Base-by-base conservation (phyloP, 1,140 invertebrate species). In the Trachelipus rathkii region DNA sequence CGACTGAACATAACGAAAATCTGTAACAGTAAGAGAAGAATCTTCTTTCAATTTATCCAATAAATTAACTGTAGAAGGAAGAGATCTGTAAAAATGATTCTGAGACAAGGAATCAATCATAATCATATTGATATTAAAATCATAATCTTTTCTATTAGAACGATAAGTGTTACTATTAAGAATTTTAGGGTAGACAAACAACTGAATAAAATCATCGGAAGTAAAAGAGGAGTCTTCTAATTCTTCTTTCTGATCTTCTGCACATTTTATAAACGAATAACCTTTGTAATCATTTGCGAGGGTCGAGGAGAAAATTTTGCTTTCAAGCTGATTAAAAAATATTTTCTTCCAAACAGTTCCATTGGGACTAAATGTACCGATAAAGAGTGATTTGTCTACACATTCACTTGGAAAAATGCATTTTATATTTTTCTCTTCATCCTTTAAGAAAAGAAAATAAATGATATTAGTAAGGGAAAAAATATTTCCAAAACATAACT, bases 61-160 rank as follows among this genome's bases (percentile, higher is more conserved):
- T 44, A 76, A 44, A 24, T 44, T n/a, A 7, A 84, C 77, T 15
- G 83, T 82, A 69, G 81, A 79, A 60, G 83, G 81, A 67, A 85
- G 68, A n/a, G 83, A 84, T 24, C 84, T 73, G 76, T 81, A 84
- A 72, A 85, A 84, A 81, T 85, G 84, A 76, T 82, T 79, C 44
- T 82, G 73, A 44, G 84, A 84, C 21, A 85, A 81, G 13, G 84
- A 85, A 75, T 85, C 84, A 24, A 85, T 75, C 66, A 85, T 83
- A 33, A 85, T 79, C 7, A 84, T 66, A 79, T 84, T 85, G 43
- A 84, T 77, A 77, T 83, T 84, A 5, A 84, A 44, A 46, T 68
- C 15, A 68, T 60, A 60, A 13, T 77, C 73, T 8, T n/a, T 23
- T 44, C 45, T 74, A 9, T 21, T 13, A 21, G 15, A 15, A 46